A percentile compares a stretch with the other conserved stretches of the same genome.
These are phyloP conservation scores for Psophia crepitans DNA, from an alignment of 2,113 vertebrate species.

Conservation along the genomic window DNA sequence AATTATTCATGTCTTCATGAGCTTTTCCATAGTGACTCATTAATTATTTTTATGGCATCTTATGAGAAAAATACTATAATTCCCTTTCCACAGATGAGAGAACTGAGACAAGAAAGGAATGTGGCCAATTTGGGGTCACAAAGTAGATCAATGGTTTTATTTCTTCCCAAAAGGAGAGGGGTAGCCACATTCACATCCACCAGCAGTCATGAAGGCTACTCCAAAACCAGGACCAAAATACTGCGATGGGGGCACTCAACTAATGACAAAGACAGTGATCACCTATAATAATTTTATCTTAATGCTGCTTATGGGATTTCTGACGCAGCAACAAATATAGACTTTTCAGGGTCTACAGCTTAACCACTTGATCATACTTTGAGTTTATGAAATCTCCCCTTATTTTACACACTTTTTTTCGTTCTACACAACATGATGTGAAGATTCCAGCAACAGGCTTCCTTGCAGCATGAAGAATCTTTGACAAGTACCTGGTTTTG, in stretches of 20 bases:
- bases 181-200: not conserved
- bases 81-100: not conserved
- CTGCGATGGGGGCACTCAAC: not conserved
- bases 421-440: not conserved
- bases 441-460: not conserved
- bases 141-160: not conserved
- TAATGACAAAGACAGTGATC: not conserved
- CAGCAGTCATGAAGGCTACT: not conserved
- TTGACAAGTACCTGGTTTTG: not conserved
- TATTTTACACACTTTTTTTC: not conserved
- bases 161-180: not conserved
- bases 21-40: constrained; percentile 9
- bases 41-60: constrained; percentile 33
- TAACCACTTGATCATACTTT: not conserved
- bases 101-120: not conserved
- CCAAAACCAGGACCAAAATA: not conserved
- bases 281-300: not conserved
- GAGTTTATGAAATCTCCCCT: not conserved
- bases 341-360: not conserved
- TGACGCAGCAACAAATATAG: not conserved
- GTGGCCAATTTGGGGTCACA: not conserved
- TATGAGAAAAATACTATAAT: not conserved
- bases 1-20: constrained; percentile 8
- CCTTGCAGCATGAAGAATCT: not conserved
- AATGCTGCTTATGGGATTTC: not conserved